Percentiles rank a stretch among this genome's conserved stretches.
Conservation (phyloP, 2,797 vertebrate species). For the Myotis myotis region DNA sequence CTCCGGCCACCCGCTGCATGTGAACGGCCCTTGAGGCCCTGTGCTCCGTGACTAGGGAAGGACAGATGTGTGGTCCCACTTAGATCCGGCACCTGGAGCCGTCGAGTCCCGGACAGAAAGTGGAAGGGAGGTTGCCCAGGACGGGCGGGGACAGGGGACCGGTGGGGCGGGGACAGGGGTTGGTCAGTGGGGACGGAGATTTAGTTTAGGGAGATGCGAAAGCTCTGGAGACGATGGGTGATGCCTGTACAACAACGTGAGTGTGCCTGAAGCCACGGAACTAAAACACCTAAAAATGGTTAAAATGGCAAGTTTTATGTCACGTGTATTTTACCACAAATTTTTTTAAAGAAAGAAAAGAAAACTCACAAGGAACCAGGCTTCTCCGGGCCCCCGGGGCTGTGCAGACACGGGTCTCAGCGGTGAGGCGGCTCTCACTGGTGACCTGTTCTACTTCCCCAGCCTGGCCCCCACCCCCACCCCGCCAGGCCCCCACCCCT, state of each 20-base stretch:
- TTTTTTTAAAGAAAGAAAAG: background rate
- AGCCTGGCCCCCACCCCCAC: too few relatives aligned
- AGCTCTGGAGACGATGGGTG: background rate
- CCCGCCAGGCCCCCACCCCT: too few relatives aligned
- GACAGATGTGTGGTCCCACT: background rate
- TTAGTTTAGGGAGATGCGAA: background rate
- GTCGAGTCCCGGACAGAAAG: background rate
- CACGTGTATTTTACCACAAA: background rate
- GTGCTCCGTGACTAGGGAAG: fast-evolving
- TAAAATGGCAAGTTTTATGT: background rate
- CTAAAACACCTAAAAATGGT: background rate
- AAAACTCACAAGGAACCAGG: fast-evolving
- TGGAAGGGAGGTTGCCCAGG: background rate
- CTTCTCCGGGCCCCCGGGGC: background rate
- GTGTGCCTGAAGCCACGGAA: background rate
- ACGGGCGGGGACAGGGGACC: background rate
- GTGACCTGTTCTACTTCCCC: background rate
- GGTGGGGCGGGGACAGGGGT: background rate
- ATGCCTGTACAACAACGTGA: fast-evolving
- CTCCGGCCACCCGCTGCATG: fast-evolving
- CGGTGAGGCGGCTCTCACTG: fast-evolving
- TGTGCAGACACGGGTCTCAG: background rate
- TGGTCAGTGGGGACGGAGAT: background rate
- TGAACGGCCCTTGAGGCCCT: background rate
- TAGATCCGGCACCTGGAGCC: fast-evolving